Conservation (phyloP, 1,140 invertebrate species). For the Ceratina calcarata region DNA sequence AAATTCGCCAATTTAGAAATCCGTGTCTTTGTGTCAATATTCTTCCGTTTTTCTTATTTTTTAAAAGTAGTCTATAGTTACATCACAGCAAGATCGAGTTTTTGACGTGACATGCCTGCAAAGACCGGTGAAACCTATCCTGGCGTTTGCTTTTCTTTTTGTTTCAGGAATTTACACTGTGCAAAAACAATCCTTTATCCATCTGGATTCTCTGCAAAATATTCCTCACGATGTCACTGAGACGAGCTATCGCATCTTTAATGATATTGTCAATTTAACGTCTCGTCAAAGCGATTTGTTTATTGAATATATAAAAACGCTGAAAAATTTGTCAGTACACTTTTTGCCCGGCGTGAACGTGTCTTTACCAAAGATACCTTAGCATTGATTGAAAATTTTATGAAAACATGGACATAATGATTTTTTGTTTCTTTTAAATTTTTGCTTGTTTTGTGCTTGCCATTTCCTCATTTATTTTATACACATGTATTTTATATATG, state of each 20-base stretch:
- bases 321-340: slow-evolving; percentile 68
- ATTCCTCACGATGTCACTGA: slow-evolving; percentile 72
- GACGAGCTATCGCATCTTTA: slow-evolving; percentile 73
- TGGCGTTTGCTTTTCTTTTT: slow-evolving; percentile 74
- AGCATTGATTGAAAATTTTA: slow-evolving; percentile 69
- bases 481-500: background rate
- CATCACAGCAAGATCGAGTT: slow-evolving; percentile 31
- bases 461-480: background rate
- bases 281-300: slow-evolving; percentile 70
- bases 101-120: slow-evolving; percentile 42
- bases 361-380: slow-evolving; percentile 66
- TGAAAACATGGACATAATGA: background rate
- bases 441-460: background rate
- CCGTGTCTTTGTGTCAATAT: slow-evolving; percentile 38
- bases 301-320: slow-evolving; percentile 69
- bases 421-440: background rate
- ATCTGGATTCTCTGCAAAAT: slow-evolving; percentile 76
- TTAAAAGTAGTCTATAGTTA: slow-evolving; percentile 13
- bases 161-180: slow-evolving; percentile 79
- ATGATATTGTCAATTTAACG: slow-evolving; percentile 66
- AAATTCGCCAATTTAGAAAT: slow-evolving; percentile 15
- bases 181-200: slow-evolving; percentile 74
- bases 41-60: background rate
- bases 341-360: slow-evolving; percentile 67
- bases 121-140: slow-evolving; percentile 66